phyloP scores from a whole-genome alignment of 2,113 vertebrate genomes.

The Sapayoa aenigma region DNA sequence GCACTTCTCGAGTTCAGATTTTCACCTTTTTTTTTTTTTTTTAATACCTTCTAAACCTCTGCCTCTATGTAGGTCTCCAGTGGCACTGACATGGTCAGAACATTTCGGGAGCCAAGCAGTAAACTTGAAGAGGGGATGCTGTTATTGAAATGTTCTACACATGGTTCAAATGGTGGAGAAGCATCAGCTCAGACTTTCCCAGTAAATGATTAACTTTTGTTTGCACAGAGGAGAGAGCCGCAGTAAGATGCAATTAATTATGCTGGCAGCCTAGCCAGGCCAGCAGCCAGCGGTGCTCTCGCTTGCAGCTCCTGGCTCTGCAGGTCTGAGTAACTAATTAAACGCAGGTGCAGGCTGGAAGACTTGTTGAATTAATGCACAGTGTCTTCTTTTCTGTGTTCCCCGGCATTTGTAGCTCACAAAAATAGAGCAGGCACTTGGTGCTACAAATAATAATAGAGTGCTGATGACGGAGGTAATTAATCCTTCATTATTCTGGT shows the following conservation, averaged over 20 bases:
- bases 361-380: constrained; percentile 53
- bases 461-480: constrained; percentile 9
- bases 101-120: not conserved
- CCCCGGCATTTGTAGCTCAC: constrained; percentile 21
- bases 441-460: constrained; percentile 49
- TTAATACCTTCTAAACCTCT: not conserved
- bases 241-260: constrained; percentile 50
- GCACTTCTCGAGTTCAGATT: not conserved
- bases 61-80: not conserved
- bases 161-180: not conserved
- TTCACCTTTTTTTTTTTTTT: not conserved
- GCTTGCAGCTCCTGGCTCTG: constrained; percentile 27
- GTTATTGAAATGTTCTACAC: not conserved
- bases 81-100: not conserved
- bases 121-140: rapidly evolving
- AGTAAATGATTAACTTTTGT: constrained; percentile 40
- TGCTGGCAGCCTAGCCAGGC: not conserved
- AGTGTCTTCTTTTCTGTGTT: constrained; percentile 39
- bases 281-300: not conserved
- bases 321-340: constrained; percentile 62
- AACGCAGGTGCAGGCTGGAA: constrained; percentile 44
- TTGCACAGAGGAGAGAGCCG: not conserved
- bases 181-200: not conserved
- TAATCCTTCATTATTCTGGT: constrained; percentile 48
- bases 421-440: not conserved